phyloP scores from a whole-genome alignment of 2,888 invertebrate species.

The Galeopsomyia nigrocyanea region DNA sequence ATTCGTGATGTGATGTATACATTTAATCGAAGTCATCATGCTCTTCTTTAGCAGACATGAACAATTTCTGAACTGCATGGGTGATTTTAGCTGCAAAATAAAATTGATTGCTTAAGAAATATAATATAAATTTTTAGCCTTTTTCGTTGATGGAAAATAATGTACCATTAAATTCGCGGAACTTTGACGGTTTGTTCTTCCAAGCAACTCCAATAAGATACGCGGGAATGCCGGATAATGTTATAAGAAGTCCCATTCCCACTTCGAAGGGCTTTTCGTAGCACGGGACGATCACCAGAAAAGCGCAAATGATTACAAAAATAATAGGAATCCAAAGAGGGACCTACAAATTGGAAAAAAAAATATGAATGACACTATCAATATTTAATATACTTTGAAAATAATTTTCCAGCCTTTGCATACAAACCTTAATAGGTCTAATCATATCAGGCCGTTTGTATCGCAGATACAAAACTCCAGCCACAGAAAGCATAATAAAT shows the following conservation, averaged over 20 bases:
- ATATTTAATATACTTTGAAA: constrained; percentile 1
- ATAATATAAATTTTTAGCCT: too few relatives aligned
- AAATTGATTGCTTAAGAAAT: not conserved
- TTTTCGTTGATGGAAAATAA: constrained; percentile 42
- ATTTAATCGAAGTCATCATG: constrained; percentile 57
- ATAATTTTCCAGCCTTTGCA: constrained; percentile 8
- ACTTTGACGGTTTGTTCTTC: constrained; percentile 76
- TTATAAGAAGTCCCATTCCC: constrained; percentile 82
- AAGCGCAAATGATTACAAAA: constrained; percentile 83
- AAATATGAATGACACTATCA: constrained; percentile 2
- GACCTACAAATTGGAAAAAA: constrained; percentile 71
- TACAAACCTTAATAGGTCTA: constrained; percentile 85
- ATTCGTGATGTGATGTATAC: not conserved
- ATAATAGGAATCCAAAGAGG: constrained; percentile 80
- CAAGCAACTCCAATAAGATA: constrained; percentile 81
- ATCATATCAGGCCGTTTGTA: constrained; percentile 83
- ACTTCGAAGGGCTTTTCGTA: constrained; percentile 86
- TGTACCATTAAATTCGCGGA: constrained; percentile 76
- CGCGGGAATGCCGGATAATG: constrained; percentile 86
- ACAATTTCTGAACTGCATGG: constrained; percentile 78
- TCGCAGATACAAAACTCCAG: constrained; percentile 86
- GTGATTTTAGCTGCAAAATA: constrained; percentile 74
- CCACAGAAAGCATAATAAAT: constrained; percentile 89
- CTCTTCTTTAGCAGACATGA: constrained; percentile 85
- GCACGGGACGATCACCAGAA: constrained; percentile 84